Conservation (phyloP, 2,113 vertebrate species). For the Phyllostomus discolor region DNA sequence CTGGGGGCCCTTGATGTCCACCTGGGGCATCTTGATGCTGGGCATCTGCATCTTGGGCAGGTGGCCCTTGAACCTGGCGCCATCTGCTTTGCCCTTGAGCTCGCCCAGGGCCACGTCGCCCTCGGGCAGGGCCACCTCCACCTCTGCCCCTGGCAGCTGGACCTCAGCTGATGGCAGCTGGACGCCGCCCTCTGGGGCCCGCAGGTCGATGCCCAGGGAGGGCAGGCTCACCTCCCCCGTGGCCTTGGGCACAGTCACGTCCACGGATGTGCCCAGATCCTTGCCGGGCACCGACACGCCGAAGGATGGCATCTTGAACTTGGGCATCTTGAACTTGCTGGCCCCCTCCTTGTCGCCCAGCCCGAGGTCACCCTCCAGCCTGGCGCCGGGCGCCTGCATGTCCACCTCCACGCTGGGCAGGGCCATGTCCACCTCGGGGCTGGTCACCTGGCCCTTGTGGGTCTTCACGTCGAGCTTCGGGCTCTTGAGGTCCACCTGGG, state of each 20-base stretch:
- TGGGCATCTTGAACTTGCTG: neutral
- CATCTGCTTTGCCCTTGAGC: neutral
- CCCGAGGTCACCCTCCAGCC: accelerated
- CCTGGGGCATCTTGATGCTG: no score
- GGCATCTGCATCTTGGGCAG: neutral
- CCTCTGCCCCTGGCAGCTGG: neutral
- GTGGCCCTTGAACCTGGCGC: neutral
- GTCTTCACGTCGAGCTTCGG: neutral
- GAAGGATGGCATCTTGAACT: neutral
- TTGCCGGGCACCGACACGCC: neutral
- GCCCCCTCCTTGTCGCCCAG: constrained; percentile 19
- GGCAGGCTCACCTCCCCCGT: neutral
- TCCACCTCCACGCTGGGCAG: neutral
- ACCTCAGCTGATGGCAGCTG: neutral
- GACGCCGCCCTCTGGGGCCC: neutral
- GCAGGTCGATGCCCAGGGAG: neutral
- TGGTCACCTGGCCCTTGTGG: accelerated
- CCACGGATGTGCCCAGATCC: neutral
- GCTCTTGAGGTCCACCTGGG: no score
- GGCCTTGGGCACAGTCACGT: neutral
- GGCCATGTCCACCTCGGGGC: accelerated
- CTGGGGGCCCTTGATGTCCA: no score
- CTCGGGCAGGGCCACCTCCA: neutral
- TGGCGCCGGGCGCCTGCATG: accelerated
- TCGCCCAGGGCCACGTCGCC: neutral